phyloP scores from a whole-genome alignment of 2,113 vertebrate species.

The Phyllostomus discolor region DNA sequence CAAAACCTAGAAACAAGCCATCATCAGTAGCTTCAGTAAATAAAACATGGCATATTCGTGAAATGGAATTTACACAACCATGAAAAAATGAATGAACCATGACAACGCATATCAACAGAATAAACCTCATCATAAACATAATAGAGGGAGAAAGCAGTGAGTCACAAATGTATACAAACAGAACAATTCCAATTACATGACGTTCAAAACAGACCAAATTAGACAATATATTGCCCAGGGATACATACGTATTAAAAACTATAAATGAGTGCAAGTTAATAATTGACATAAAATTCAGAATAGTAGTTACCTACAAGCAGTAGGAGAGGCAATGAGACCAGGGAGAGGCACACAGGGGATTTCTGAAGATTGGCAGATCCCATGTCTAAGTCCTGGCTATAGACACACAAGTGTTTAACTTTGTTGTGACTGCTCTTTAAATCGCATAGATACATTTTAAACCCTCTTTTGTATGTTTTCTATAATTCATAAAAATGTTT shows the following conservation, averaged over 20 bases:
- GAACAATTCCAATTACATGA: background rate
- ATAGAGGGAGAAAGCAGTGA: background rate
- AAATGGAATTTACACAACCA: background rate
- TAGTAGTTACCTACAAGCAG: background rate
- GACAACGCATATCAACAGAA: background rate
- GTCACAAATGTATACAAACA: background rate
- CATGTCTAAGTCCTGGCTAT: background rate
- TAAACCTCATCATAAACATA: slow-evolving; percentile 10
- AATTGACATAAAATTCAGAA: background rate
- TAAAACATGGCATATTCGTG: background rate
- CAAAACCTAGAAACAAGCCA: slow-evolving; percentile 4
- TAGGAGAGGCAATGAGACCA: background rate
- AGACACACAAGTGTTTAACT: background rate
- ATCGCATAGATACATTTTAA: background rate
- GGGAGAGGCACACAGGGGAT: background rate
- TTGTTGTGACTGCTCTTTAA: background rate
- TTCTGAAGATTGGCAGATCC: background rate
- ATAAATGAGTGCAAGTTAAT: background rate
- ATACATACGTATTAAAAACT: background rate
- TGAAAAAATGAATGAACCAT: slow-evolving; percentile 11
- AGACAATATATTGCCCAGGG: background rate
- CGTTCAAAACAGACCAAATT: background rate
- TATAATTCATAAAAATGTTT: background rate
- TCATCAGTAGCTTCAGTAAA: background rate
- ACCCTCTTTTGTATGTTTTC: background rate